Evolutionary conservation across 2,113 vertebrate species (phyloP), one percentile per base, ranked within the genome.

Genomic region (Bostrychus sinensis): DNA sequence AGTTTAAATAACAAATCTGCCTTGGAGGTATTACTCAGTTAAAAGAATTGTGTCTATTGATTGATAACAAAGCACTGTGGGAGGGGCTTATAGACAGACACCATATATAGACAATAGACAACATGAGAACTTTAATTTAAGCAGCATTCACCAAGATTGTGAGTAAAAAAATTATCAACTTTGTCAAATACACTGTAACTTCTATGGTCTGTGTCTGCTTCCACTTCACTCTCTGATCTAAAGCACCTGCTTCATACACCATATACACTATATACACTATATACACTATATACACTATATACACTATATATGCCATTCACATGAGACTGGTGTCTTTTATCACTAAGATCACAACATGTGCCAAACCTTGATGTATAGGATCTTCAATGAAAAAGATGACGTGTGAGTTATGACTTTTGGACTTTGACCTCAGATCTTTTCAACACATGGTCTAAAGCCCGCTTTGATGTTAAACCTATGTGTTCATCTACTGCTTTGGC

Each of bases 321-420:
- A 34, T 54, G 55, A 50, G 46, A 62, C 54, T 58, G 62, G 59
- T n/a, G 48, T 45, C 77, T 78, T 72, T 66, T 62, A 74, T 74
- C 37, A 36, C 37, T 4, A 43, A 54, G 30, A 55, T 67, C 16
- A 20, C 25, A 55, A n/a, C 13, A 66, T 37, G 51, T 69, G 53
- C 66, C 57, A 60, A 48, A 69, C 20, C 61, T n/a, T 72, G 72
- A 14, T 83, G 16, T 71, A 39, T 56, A 51, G 48, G 68, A 53
- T 50, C n/a, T 68, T 19, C 64, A 55, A 64, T 65, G 32, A 59
- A 56, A 73, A 61, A 69, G 13, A 51, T 28, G 41, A 46, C 36
- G 59, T 59, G 23, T 74, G 38, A 66, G n/a, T 74, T 78, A 70
- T 56, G 36, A 26, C 11, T 51, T 12, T 37, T 20, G 13, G 3